Evolutionary conservation across 1,140 invertebrate genomes (phyloP), one percentile per base, ranked within the genome.

Genomic region (Agrypnia vestita): DNA sequence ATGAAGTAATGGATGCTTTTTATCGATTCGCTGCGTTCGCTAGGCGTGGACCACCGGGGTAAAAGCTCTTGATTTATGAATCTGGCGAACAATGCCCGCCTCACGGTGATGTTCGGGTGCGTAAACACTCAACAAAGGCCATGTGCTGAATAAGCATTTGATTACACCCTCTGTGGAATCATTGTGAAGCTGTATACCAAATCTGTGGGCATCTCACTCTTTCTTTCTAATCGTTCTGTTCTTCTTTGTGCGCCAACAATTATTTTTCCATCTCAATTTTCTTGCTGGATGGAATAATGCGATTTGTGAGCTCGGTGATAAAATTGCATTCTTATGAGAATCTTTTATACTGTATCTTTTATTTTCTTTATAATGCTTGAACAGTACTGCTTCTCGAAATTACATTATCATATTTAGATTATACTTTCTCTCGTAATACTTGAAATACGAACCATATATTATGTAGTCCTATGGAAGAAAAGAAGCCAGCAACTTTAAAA

Each of bases 1-100:
- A 43, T 69, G 35, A 43, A 49, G 64, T 47, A 69, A 69, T 47
- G 46, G 64, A 69, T 69, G 46, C 64, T 69, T 69, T 69, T 69
- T 44, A 69, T 15, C 64, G 44, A 69, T 69, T 47, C 64, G 64
- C 43, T 69, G 11, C 44, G 64, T 69, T 21, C 64, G 46, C 46
- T 43, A 46, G 44, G 64, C 15, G 4, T 9, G 44, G 64, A 69
- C 64, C 64, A 69, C 64, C 64, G 64, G 43, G 64, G 35, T 6
- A 35, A n/a, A 46, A n/a, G 64, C 25, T 19, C n/a, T 47, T 69
- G 64, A 69, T 69, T 69, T 69, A 69, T 69, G 44, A 13, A 67
- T 46, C 43, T 46, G 6, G 13, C 44, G 64, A 62, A 69, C 64
- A 69, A 69, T 69, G 15, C 44, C 44, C 13, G 61, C n/a, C 44